Evolutionary conservation across 2,797 vertebrate genomes (phyloP).

Genomic region (Gambusia yucatana): DNA sequence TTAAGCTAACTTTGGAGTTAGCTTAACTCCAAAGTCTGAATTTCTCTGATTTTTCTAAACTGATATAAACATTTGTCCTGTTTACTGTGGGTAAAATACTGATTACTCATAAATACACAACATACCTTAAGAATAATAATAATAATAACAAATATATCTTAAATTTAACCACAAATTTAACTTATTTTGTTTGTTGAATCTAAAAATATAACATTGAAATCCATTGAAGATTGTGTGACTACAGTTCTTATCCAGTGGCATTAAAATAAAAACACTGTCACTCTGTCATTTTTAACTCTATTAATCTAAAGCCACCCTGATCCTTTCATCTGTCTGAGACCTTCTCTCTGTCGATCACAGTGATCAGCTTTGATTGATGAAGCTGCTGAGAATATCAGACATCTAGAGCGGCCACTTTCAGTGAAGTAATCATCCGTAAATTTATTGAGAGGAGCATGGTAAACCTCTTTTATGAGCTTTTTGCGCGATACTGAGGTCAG

Average conservation of each 20-base stretch:
- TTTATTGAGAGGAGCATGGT: conserved; percentile 5
- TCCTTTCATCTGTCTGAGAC: conserved; percentile 20
- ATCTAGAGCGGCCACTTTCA: background rate
- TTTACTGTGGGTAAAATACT: background rate
- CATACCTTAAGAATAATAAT: background rate
- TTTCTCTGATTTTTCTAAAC: too few species aligned
- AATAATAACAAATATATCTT: background rate
- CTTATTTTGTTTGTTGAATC: background rate
- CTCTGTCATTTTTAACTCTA: conserved; percentile 9
- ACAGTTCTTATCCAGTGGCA: background rate
- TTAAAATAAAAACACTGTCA: background rate
- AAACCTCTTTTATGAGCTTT: conserved; percentile 18
- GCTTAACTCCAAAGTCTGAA: too few species aligned
- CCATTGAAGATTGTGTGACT: background rate
- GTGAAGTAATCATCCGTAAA: conserved; percentile 11
- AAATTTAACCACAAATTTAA: background rate
- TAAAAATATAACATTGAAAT: background rate
- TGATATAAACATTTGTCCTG: too few species aligned
- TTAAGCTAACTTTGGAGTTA: too few species aligned
- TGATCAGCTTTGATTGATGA: conserved; percentile 47
- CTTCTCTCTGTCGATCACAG: conserved; percentile 19
- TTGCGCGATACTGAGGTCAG: background rate
- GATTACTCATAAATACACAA: background rate
- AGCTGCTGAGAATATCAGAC: conserved; percentile 8
- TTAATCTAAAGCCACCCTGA: conserved; percentile 25